A percentile compares a stretch with the other conserved stretches of the same genome.
Evolutionary conservation across 2,888 invertebrate species (phyloP).

Genomic region (Acanthosoma haemorrhoidale): DNA sequence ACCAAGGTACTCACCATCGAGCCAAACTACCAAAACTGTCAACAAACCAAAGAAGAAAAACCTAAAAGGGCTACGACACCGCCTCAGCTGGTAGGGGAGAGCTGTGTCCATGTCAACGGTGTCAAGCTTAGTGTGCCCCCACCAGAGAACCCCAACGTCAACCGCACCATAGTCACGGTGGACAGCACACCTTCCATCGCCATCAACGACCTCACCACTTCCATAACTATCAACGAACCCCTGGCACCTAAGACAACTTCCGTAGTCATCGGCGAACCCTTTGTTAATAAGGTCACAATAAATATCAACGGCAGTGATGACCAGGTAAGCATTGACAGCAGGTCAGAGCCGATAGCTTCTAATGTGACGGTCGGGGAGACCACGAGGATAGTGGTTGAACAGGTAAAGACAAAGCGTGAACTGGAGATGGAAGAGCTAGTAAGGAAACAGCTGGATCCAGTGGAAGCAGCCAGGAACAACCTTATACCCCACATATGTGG

Average conservation of each 20-base stretch:
- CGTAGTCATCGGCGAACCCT: slow-evolving; percentile 54
- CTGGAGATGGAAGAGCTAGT: slow-evolving; percentile 35
- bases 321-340: slow-evolving; percentile 38
- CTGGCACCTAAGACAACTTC: slow-evolving; percentile 49
- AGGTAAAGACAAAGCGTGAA: slow-evolving; percentile 39
- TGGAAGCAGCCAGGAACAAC: slow-evolving; percentile 69
- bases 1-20: slow-evolving; percentile 37
- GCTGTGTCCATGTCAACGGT: slow-evolving; percentile 24
- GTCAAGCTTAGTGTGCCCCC: slow-evolving; percentile 36
- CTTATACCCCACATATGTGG: slow-evolving; percentile 73
- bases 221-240: slow-evolving; percentile 13
- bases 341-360: slow-evolving; percentile 43
- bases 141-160: slow-evolving; percentile 34
- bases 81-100: slow-evolving; percentile 14
- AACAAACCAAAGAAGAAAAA: slow-evolving; percentile 26
- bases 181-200: slow-evolving; percentile 25
- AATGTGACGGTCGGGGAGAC: slow-evolving; percentile 32
- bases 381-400: slow-evolving; percentile 40
- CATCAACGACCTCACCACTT: slow-evolving; percentile 26
- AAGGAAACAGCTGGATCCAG: slow-evolving; percentile 53
- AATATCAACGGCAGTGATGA: slow-evolving; percentile 44
- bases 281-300: slow-evolving; percentile 49
- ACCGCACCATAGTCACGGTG: slow-evolving; percentile 39
- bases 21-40: slow-evolving; percentile 32
- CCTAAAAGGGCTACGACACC: slow-evolving; percentile 16